Base-by-base conservation (phyloP, 2,888 invertebrate species). In the Lithophane leautieri region DNA sequence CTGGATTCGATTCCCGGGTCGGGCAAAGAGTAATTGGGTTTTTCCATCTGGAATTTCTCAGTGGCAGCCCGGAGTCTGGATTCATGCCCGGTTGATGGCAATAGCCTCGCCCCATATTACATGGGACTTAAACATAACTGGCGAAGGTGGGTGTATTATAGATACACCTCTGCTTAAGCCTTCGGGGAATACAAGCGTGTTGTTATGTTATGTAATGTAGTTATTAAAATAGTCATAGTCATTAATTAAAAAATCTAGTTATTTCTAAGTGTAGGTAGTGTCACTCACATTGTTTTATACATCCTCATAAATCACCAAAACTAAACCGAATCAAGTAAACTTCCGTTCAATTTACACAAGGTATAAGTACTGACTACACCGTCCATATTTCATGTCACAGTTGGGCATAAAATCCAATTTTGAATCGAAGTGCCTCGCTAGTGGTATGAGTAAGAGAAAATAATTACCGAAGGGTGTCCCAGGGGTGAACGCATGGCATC, bases 381-480 rank as follows among this genome's bases (percentile, higher is more conserved):
- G 56, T 50, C 60, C 47, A 74, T 69, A 73, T 73, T 72, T 74
- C 69, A 74, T 63, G 75, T 76, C 68, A 73, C 67, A 85, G 73
- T 50, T 28, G 77, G 66, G 78, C 86, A 65, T 80, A 79, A 81
- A 88, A 82, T 88, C 82, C 88, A 86, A 88, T 86, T 88, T 88
- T 81, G 80, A 84, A 88, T 81, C 80, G 78, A 86, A 81, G 80
- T 68, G 63, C 80, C 68, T 76, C 67, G 82, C 78, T 81, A 78
- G 78, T 88, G 78, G 79, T 67, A 74, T 73, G 81, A 78, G 73
- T 85, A 81, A 87, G 81, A 87, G 82, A 89, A 90, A 90, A 91
- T 90, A 90, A 90, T 91, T 91, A 89, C 85, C 60, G 70, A 83
- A 87, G 87, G 87, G 84, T 82, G 85, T 90, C 91, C 89, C 88